phyloP scores from a whole-genome alignment of 2,113 vertebrate species.

The Struthio camelus region DNA sequence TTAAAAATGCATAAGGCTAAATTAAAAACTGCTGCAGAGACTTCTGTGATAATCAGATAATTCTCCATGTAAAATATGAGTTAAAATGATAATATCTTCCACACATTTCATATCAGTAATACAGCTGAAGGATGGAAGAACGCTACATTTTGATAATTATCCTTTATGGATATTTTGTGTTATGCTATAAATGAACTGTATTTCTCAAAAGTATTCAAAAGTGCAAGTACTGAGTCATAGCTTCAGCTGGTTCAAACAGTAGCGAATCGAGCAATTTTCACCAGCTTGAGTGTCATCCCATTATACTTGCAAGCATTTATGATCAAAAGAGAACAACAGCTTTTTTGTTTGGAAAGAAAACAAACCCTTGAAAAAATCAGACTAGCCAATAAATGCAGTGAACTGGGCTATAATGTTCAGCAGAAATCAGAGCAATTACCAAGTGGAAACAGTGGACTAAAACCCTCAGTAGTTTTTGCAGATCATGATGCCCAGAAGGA shows the following conservation, averaged over 20 bases:
- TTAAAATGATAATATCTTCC: constrained; percentile 57
- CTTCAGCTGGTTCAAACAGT: constrained; percentile 11
- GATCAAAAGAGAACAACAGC: background rate
- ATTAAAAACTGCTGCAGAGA: constrained; percentile 68
- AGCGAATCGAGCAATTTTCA: constrained; percentile 30
- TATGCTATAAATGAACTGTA: background rate
- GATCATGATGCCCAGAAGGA: background rate
- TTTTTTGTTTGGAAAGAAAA: constrained; percentile 22
- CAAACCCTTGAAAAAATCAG: constrained; percentile 9
- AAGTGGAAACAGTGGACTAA: background rate
- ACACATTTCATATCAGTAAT: background rate
- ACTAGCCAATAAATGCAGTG: background rate
- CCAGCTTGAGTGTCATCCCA: background rate
- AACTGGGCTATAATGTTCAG: background rate
- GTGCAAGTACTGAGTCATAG: background rate
- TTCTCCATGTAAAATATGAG: constrained; percentile 33
- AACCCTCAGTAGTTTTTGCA: background rate
- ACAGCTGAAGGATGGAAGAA: background rate
- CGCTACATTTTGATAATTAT: background rate
- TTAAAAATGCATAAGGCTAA: constrained; percentile 75
- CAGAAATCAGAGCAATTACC: background rate
- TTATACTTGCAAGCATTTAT: background rate
- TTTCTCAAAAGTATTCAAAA: constrained; percentile 7
- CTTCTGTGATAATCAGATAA: constrained; percentile 62
- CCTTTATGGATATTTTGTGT: background rate